Conservation (phyloP, 2,113 vertebrate genomes). For the Emydocephalus ijimae region DNA sequence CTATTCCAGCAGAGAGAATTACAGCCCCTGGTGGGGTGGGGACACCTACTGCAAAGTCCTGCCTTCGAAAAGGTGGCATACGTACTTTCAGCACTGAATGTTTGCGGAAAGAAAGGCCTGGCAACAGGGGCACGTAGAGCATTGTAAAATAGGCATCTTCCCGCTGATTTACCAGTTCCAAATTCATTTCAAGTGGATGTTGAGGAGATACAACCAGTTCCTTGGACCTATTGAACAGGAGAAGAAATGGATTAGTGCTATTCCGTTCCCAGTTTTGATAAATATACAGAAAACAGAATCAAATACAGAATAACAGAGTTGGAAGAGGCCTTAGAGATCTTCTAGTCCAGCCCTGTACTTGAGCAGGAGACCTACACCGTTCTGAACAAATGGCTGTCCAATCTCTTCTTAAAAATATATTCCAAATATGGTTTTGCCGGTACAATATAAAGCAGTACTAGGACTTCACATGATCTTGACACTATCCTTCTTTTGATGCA, state of each 20-base stretch:
- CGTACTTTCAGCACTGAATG: background rate
- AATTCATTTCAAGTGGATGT: background rate
- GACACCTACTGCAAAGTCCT: background rate
- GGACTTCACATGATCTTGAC: background rate
- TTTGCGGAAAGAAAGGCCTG: constrained; percentile 28
- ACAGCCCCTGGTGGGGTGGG: no score
- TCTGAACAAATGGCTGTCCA: background rate
- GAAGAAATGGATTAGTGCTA: background rate
- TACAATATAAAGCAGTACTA: background rate
- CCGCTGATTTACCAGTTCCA: background rate
- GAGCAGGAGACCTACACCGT: background rate
- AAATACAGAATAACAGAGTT: background rate
- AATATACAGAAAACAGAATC: background rate
- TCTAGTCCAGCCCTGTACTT: background rate
- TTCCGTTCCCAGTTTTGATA: background rate
- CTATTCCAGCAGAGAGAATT: background rate
- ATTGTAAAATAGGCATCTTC: constrained; percentile 7
- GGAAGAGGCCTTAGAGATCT: background rate
- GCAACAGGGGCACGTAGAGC: background rate
- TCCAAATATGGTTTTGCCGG: background rate
- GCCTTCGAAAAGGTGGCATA: background rate
- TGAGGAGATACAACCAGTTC: background rate
- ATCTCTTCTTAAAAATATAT: background rate
- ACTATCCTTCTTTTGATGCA: background rate
- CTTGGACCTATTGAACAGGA: background rate